These are phyloP conservation scores for Gobio gobio DNA, from an alignment of 2,113 vertebrate genomes.

Conservation along the genomic window DNA sequence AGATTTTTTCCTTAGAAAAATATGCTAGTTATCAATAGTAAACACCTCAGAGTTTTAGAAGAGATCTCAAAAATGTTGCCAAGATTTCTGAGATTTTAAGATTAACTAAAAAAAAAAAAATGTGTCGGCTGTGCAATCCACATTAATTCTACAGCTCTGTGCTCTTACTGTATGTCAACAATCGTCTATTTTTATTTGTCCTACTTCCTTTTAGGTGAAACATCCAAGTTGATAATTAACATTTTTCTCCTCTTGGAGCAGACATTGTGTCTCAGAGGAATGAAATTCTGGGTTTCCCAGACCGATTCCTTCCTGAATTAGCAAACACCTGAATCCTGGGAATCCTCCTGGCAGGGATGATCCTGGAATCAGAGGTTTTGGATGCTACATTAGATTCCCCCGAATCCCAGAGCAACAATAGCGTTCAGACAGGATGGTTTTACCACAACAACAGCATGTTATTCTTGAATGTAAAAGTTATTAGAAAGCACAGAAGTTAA, in stretches of 20 bases:
- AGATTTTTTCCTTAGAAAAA: not conserved
- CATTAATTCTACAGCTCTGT: not conserved
- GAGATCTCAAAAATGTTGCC: not conserved
- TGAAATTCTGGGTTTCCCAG: not conserved
- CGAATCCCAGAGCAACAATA: slow-evolving; percentile 10
- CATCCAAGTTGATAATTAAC: not conserved
- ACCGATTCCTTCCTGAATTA: not conserved
- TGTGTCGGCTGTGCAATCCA: not conserved
- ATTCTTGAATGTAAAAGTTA: not conserved
- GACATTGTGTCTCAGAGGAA: not conserved
- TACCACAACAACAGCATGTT: not conserved
- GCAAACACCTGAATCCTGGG: slow-evolving; percentile 18
- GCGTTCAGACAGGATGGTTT: not conserved
- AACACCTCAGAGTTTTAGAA: not conserved
- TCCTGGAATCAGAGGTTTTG: not conserved
- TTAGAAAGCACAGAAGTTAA: not conserved
- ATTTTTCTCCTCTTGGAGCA: not conserved
- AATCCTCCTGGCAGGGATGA: not conserved
- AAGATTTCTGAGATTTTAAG: not conserved
- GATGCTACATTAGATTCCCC: not conserved
- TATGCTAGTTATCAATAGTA: not conserved
- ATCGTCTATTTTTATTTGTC: not conserved
- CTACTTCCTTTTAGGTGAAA: not conserved
- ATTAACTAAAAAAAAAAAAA: not conserved
- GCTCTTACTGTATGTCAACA: not conserved